A percentile compares a stretch with the other conserved stretches of the same genome.
These are phyloP conservation scores for Adineta ricciae DNA, from an alignment of 2,888 invertebrate species.

Conservation along the genomic window DNA sequence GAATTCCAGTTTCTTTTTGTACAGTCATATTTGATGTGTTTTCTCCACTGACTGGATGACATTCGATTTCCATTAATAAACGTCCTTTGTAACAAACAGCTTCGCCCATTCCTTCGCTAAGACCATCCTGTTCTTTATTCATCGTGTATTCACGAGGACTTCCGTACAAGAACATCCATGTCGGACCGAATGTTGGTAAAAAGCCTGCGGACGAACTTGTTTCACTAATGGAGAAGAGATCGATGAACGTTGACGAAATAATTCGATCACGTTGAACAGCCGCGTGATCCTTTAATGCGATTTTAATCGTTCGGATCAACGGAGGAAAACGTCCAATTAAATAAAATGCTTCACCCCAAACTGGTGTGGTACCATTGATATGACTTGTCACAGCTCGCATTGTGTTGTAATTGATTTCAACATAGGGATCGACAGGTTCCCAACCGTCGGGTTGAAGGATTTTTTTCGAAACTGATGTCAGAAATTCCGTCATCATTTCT, in stretches of 20 bases:
- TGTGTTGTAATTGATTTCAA: not conserved
- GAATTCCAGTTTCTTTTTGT: not conserved
- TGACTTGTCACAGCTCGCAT: not conserved
- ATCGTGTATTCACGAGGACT: conserved; percentile 37
- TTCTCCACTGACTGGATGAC: not conserved
- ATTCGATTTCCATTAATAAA: conserved; percentile 37
- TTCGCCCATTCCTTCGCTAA: conserved; percentile 39
- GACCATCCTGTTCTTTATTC: conserved; percentile 35
- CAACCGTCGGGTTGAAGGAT: not conserved
- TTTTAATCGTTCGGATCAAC: not conserved
- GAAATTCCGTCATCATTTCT: not conserved
- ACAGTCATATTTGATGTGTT: not conserved
- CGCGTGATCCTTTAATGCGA: not conserved
- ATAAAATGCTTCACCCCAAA: not conserved
- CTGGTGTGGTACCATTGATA: not conserved
- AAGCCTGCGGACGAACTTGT: conserved; percentile 36
- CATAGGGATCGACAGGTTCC: not conserved
- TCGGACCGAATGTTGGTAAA: conserved; percentile 39
- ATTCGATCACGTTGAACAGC: not conserved
- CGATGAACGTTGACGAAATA: not conserved
- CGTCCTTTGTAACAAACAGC: conserved; percentile 39
- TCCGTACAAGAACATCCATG: conserved; percentile 40
- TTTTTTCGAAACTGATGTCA: not conserved
- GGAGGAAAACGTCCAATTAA: not conserved
- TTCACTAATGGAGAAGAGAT: not conserved